Percentiles rank a stretch among this genome's conserved stretches.
These are phyloP conservation scores for Tympanuchus pallidicinctus DNA, from an alignment of 2,113 vertebrate species.

Conservation along the genomic window DNA sequence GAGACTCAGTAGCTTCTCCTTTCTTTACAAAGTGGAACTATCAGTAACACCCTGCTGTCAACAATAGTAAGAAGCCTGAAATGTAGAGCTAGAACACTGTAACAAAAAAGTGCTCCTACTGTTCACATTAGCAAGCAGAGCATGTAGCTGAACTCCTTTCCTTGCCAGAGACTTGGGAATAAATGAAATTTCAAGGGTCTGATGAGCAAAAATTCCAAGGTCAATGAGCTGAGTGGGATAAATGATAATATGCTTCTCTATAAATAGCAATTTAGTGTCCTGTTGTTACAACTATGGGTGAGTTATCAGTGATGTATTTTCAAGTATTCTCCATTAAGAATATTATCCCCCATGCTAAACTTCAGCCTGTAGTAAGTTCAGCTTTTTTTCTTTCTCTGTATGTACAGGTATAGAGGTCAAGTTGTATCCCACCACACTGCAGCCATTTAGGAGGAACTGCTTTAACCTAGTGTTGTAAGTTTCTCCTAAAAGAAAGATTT, in stretches of 20 bases:
- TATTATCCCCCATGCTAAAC: not conserved
- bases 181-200: conserved; percentile 59
- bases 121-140: not conserved
- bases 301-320: conserved; percentile 10
- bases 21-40: not conserved
- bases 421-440: not conserved
- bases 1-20: not conserved
- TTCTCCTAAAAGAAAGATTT: not conserved
- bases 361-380: not conserved
- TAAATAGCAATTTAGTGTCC: conserved; percentile 36
- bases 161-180: not conserved
- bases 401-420: not conserved
- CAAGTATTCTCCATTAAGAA: not conserved
- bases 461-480: not conserved
- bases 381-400: not conserved
- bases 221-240: not conserved
- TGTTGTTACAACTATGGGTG: conserved; percentile 22
- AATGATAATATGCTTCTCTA: not conserved
- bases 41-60: fast-evolving
- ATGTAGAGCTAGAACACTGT: not conserved
- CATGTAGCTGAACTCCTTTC: not conserved
- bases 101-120: not conserved
- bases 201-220: conserved; percentile 46
- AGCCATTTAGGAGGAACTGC: not conserved
- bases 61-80: not conserved